Evolutionary conservation across 1,140 invertebrate species (phyloP), one percentile per base, ranked within the genome.

Genomic region (Dryas iulia): DNA sequence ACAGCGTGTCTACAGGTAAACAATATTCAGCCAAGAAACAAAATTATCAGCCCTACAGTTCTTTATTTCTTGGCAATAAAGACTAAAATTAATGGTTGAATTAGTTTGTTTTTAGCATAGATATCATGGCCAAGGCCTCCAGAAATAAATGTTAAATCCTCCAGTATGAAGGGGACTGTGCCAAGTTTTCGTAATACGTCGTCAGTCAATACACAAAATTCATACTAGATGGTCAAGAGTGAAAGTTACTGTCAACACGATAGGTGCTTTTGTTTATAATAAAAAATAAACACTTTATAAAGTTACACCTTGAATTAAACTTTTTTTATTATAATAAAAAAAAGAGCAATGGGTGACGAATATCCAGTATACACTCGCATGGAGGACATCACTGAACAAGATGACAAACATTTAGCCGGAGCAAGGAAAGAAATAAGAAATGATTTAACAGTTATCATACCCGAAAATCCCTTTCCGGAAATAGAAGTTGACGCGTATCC

Each of bases 401-500:
- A 91, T 14, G 88, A 91, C 61, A 89, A 72, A 71, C 47, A 84
- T 66, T 71, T 91, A 21, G 89, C 89, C 4, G 89, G 89, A 21
- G 89, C 89, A 0, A 85, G 63, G 59, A 90, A 89, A 28, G 89
- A 91, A 71, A 83, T 82, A 30, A 74, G 88, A 23, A 90, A 90
- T 53, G 88, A 90, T 12, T 70, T 90, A 25, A 83, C 82, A 14
- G 83, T 90, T 21, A 81, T 92, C 7, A 92, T 91, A 71, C 89
- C 88, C 25, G 88, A 92, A 74, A 91, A 90, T 57, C 89, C 87
- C 5, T 92, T 92, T 61, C 90, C 91, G 12, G 91, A 92, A 59
- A 90, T 90, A 65, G 86, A 84, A 77, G 87, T 92, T 0, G 90
- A 92, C 24, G 83, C 90, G 6, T 93, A 93, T 65, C 92, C 93